These are phyloP conservation scores for Papilio demoleus DNA, from an alignment of 2,888 invertebrate genomes.

Conservation along the genomic window DNA sequence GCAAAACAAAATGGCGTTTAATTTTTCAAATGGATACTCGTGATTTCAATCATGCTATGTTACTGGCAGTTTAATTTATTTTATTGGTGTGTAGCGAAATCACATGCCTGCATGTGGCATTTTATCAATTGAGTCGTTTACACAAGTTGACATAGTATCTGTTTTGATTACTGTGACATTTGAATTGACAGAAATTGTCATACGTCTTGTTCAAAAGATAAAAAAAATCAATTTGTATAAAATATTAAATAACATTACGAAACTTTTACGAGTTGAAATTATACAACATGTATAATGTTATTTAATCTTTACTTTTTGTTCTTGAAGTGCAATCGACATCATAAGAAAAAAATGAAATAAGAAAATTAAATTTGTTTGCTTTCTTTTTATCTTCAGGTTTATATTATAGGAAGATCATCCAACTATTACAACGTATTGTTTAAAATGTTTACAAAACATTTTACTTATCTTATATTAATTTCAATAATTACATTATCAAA, in stretches of 20 bases:
- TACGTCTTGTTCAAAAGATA: no score
- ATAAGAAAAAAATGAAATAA: no score
- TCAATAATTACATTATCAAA: no score
- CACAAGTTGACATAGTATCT: not conserved
- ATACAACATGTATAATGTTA: not conserved
- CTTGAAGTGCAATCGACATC: not conserved
- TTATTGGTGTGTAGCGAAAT: slow-evolving; percentile 16
- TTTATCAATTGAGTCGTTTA: not conserved
- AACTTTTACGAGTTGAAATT: no score
- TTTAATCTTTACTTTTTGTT: not conserved
- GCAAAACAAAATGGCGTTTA: not conserved
- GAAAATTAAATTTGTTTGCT: no score
- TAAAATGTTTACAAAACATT: no score
- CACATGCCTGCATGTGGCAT: slow-evolving; percentile 22
- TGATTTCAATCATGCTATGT: slow-evolving; percentile 20
- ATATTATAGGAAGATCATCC: no score
- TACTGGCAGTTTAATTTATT: slow-evolving; percentile 5
- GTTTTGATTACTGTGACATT: no score
- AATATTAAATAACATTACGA: slow-evolving; percentile 17
- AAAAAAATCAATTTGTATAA: slow-evolving; percentile 1
- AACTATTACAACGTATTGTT: no score
- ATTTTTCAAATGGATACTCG: slow-evolving; percentile 5
- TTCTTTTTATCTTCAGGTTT: no score
- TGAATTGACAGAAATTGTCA: no score
- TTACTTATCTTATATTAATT: no score